These are phyloP conservation scores for Chionodraco myersi DNA, from an alignment of 2,113 vertebrate species.

Conservation along the genomic window DNA sequence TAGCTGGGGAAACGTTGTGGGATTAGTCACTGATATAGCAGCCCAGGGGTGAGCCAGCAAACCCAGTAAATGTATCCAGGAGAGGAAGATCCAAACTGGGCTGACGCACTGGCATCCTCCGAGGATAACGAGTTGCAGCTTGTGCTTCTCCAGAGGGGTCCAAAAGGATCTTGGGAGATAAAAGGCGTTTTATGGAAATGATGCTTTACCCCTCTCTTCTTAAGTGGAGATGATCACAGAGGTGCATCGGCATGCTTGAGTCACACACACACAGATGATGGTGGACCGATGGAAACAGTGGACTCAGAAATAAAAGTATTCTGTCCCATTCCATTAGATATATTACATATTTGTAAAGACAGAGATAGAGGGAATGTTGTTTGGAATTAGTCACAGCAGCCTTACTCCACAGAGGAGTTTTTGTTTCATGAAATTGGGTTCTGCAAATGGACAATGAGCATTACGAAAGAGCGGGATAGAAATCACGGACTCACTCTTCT, in stretches of 20 bases:
- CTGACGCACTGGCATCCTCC: conserved; percentile 26
- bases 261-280: conserved; percentile 26
- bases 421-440: conserved; percentile 69
- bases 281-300: neutral
- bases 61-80: conserved; percentile 46
- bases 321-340: neutral
- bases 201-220: conserved; percentile 33
- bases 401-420: conserved; percentile 34
- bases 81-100: conserved; percentile 52
- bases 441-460: conserved; percentile 49
- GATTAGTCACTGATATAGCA: conserved; percentile 69
- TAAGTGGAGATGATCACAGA: conserved; percentile 46
- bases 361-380: conserved; percentile 30
- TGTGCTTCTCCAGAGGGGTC: conserved; percentile 56
- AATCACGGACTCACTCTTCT: conserved; percentile 50
- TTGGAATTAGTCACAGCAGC: conserved; percentile 21
- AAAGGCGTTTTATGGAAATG: conserved; percentile 70
- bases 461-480: conserved; percentile 43
- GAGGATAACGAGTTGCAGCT: conserved; percentile 43
- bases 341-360: conserved; percentile 15
- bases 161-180: conserved; percentile 61
- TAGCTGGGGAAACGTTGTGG: conserved; percentile 51
- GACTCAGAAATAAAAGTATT: conserved; percentile 1
- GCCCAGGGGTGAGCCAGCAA: conserved; percentile 53
- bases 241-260: conserved; percentile 43